These are phyloP conservation scores for Planiliza haematocheilus DNA, from an alignment of 2,113 vertebrate genomes.

Conservation along the genomic window DNA sequence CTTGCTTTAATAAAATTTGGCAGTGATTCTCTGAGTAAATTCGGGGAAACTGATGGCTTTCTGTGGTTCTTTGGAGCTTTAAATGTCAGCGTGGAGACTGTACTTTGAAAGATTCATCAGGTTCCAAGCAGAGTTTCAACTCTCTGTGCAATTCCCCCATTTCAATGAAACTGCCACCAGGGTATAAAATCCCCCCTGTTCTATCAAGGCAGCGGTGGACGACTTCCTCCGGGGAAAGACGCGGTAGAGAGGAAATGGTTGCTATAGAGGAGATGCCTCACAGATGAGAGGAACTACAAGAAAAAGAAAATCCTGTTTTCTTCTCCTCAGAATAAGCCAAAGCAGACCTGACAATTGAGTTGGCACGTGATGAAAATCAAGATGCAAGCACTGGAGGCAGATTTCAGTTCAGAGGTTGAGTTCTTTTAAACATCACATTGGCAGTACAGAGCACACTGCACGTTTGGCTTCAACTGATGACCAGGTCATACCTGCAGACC, in stretches of 20 bases:
- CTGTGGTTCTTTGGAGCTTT: conserved; percentile 11
- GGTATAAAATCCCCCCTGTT: conserved; percentile 22
- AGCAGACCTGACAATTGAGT: conserved; percentile 19
- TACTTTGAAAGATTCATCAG: conserved; percentile 30
- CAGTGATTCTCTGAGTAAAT: too few species aligned
- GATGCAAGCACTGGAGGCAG: background rate
- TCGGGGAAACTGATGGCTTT: background rate
- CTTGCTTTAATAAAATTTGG: background rate
- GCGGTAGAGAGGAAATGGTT: conserved; percentile 25
- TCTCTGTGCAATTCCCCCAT: conserved; percentile 30
- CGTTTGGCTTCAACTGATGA: conserved; percentile 5
- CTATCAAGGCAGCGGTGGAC: conserved; percentile 12
- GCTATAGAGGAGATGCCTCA: conserved; percentile 21
- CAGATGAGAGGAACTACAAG: conserved; percentile 25
- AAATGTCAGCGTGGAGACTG: conserved; percentile 25
- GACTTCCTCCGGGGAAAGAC: conserved; percentile 37
- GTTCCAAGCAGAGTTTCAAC: conserved; percentile 23
- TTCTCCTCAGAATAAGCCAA: conserved; percentile 1
- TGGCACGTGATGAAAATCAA: conserved; percentile 3
- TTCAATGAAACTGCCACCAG: conserved; percentile 26
- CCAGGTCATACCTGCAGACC: background rate
- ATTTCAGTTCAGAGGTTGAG: conserved; percentile 20
- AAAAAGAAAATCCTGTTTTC: background rate
- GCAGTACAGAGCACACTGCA: conserved; percentile 1
- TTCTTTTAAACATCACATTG: conserved; percentile 23